Conservation (phyloP, 2,113 vertebrate species). For the Struthidea cinerea region DNA sequence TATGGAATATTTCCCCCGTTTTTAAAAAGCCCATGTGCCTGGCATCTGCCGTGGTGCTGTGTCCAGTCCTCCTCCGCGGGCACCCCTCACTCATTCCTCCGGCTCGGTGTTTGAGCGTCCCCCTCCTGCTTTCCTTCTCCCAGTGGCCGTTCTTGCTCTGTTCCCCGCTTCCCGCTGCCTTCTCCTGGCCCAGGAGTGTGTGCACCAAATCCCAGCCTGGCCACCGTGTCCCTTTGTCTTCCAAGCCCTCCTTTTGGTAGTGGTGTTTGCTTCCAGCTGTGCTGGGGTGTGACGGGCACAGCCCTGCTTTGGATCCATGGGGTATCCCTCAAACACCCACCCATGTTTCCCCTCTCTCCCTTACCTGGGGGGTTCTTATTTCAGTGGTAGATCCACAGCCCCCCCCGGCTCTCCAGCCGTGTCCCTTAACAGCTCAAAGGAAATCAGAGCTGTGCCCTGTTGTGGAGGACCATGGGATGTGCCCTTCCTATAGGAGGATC, state of each 20-base stretch:
- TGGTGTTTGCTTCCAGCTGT: neutral
- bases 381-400: rapidly evolving
- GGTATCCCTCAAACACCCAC: too few species aligned
- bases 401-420: neutral
- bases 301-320: neutral
- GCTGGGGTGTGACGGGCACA: neutral
- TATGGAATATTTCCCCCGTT: slow-evolving; percentile 7
- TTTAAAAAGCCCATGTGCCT: neutral
- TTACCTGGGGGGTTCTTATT: neutral
- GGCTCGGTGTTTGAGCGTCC: neutral
- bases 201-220: neutral
- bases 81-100: neutral
- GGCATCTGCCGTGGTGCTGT: neutral
- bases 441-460: neutral
- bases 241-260: neutral
- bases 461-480: neutral
- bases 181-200: neutral
- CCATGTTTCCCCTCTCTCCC: neutral
- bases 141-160: rapidly evolving
- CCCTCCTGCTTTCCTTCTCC: neutral
- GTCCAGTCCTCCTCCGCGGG: neutral
- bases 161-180: neutral
- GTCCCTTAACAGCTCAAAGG: neutral
- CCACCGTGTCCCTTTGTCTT: neutral
- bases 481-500: neutral